Percentiles rank a stretch among this genome's conserved stretches.
Evolutionary conservation across 2,797 vertebrate species (phyloP).

Genomic region (Halcyon chelicuti): DNA sequence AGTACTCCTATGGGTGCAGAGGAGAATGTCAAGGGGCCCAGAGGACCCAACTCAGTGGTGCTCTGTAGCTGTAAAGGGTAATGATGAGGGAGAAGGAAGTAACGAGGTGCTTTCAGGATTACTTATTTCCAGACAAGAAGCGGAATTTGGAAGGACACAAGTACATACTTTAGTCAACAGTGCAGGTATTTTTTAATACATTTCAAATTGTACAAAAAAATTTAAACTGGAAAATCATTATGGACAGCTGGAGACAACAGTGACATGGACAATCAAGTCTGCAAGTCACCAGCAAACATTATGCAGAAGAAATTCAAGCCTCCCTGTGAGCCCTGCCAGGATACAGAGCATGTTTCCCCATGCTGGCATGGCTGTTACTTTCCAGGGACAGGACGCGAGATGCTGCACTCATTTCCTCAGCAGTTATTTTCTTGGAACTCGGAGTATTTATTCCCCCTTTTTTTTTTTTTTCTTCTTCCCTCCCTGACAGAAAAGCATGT

Average conservation of each 20-base stretch:
- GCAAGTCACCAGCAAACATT: background rate
- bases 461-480: background rate
- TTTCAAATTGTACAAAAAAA: background rate
- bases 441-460: background rate
- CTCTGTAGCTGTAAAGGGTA: background rate
- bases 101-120: background rate
- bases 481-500: constrained; percentile 8
- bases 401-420: background rate
- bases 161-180: background rate
- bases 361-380: background rate
- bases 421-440: constrained; percentile 41
- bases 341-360: background rate
- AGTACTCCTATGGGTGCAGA: accelerated
- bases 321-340: background rate
- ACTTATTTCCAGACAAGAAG: background rate
- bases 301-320: background rate
- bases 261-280: background rate
- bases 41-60: accelerated
- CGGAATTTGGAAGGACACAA: background rate
- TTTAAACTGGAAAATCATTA: background rate
- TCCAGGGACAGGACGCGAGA: background rate
- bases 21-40: background rate
- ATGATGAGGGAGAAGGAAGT: background rate
- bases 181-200: background rate
- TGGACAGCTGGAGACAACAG: background rate